Percentiles rank a stretch among this genome's conserved stretches.
phyloP scores from a whole-genome alignment of 2,113 vertebrate species.

The Albula goreensis region DNA sequence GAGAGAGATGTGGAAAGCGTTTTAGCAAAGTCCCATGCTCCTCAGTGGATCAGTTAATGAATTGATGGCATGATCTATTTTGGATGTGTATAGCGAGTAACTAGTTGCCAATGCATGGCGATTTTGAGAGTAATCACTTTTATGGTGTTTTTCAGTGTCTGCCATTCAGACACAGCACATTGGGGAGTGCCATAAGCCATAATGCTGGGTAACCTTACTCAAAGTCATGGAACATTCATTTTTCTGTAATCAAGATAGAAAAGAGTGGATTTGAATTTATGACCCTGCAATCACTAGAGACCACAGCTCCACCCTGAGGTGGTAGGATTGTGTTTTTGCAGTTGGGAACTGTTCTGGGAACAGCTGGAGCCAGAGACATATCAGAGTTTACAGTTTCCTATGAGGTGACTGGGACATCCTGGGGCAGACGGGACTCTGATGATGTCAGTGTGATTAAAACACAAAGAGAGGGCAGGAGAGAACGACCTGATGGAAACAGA shows the following conservation, averaged over 20 bases:
- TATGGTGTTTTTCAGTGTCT: no score
- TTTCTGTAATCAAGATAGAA: background rate
- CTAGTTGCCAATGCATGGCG: no score
- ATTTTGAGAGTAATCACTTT: no score
- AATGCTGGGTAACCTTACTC: background rate
- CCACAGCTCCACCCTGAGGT: background rate
- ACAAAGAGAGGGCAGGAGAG: background rate
- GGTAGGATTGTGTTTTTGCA: background rate
- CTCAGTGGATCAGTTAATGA: background rate
- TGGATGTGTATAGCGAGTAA: no score
- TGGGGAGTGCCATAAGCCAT: no score
- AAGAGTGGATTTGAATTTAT: background rate
- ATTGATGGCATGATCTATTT: no score
- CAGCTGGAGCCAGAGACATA: background rate
- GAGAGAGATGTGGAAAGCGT: background rate
- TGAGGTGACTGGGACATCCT: background rate
- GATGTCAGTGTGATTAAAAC: background rate
- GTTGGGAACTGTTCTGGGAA: slow-evolving; percentile 10
- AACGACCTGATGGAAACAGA: background rate
- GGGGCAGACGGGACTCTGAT: background rate
- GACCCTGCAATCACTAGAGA: background rate
- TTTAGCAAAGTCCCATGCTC: background rate
- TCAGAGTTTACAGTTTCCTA: background rate
- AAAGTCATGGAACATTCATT: background rate
- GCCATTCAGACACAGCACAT: no score